These are phyloP conservation scores for Sebastolobus altivelis DNA, from an alignment of 2,797 vertebrate species.

Conservation along the genomic window DNA sequence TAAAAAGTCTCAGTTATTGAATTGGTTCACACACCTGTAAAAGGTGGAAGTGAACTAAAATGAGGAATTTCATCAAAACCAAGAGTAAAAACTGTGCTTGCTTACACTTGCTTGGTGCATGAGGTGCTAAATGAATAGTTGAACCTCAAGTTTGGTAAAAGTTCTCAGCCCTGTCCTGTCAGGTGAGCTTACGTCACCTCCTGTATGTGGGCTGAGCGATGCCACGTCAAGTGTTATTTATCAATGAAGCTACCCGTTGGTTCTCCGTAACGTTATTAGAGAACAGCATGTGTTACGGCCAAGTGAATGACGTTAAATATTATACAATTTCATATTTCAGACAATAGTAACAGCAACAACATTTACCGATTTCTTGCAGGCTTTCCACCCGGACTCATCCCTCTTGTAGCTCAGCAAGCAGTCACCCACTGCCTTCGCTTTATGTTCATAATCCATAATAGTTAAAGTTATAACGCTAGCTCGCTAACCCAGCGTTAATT, in stretches of 20 bases:
- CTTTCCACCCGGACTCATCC: slow-evolving; percentile 89
- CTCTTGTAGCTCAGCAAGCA: slow-evolving; percentile 85
- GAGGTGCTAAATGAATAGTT: background rate
- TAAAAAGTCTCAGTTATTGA: too few relatives aligned
- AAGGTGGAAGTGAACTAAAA: too few relatives aligned
- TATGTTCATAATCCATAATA: slow-evolving; percentile 80
- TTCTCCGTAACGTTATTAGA: background rate
- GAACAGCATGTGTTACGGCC: background rate
- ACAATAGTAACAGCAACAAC: background rate
- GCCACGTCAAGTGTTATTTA: slow-evolving; percentile 2
- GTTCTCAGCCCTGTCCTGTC: background rate
- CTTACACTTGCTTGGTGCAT: background rate
- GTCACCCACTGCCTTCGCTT: slow-evolving; percentile 81
- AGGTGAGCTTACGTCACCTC: background rate
- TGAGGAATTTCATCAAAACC: background rate
- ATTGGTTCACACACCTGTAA: too few relatives aligned
- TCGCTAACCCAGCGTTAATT: background rate
- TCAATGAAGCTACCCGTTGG: background rate
- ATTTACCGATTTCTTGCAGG: slow-evolving; percentile 88
- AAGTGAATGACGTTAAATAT: background rate
- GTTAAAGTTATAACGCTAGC: background rate
- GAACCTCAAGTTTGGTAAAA: background rate
- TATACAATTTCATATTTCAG: background rate
- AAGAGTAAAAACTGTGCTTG: background rate
- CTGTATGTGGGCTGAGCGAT: background rate